Percentiles rank a stretch among this genome's conserved stretches.
phyloP scores from a whole-genome alignment of 2,797 vertebrate genomes.

The Leuciscus waleckii region DNA sequence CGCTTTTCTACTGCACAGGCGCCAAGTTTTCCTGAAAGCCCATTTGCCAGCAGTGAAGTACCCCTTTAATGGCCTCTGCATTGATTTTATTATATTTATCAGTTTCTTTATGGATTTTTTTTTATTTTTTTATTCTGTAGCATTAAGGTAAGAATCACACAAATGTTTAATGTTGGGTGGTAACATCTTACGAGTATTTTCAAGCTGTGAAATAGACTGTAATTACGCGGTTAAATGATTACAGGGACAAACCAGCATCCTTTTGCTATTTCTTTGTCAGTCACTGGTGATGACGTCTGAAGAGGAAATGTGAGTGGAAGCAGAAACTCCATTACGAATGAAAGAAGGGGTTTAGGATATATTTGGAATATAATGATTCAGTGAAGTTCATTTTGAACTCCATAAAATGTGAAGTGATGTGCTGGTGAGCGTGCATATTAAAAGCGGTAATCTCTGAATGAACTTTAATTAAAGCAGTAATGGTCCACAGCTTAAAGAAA shows the following conservation, averaged over 20 bases:
- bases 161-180: not conserved
- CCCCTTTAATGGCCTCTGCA: not conserved
- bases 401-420: constrained; percentile 44
- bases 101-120: not conserved
- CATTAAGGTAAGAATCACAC: not conserved
- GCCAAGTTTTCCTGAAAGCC: not conserved
- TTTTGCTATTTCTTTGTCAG: not conserved
- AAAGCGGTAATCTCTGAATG: constrained; percentile 55
- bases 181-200: not conserved
- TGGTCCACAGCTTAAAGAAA: constrained; percentile 59
- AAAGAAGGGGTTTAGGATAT: constrained; percentile 15
- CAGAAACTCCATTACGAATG: constrained; percentile 10
- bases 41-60: not conserved
- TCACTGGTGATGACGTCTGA: not conserved
- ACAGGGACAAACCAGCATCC: not conserved
- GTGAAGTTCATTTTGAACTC: constrained; percentile 46
- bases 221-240: not conserved
- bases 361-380: constrained; percentile 28
- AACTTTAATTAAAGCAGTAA: constrained; percentile 66
- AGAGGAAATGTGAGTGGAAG: not conserved
- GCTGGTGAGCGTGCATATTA: constrained; percentile 43
- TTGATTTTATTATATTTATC: not conserved
- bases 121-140: not conserved
- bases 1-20: not conserved
- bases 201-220: not conserved